Evolutionary conservation across 2,888 invertebrate genomes (phyloP).

Genomic region (Nymphalis urticae): DNA sequence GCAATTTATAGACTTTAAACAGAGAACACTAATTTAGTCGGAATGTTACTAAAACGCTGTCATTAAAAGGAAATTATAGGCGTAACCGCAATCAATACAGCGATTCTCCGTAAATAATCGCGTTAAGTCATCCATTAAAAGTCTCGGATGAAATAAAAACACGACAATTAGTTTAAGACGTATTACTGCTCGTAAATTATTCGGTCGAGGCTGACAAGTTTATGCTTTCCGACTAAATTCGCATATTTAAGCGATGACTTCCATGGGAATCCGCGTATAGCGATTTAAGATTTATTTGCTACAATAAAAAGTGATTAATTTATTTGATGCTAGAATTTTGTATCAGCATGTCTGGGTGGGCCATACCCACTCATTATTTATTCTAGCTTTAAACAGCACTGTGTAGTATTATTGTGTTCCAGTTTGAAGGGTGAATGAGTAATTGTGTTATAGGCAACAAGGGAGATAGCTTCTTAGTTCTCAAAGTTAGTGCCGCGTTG

Average conservation of each 20-base stretch:
- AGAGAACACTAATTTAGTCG: not conserved
- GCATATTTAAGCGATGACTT: slow-evolving; percentile 43
- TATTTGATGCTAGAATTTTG: too few relatives aligned
- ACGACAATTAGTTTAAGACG: slow-evolving; percentile 37
- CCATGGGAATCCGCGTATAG: slow-evolving; percentile 26
- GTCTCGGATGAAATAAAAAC: slow-evolving; percentile 22
- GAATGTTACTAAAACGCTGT: not conserved
- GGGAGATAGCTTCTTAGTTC: too few relatives aligned
- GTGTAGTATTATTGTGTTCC: too few relatives aligned
- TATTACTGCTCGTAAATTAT: slow-evolving; percentile 46
- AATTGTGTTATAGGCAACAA: too few relatives aligned
- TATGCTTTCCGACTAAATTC: slow-evolving; percentile 43
- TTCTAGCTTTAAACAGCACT: too few relatives aligned
- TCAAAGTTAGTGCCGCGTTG: too few relatives aligned
- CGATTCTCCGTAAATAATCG: not conserved
- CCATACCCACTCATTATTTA: too few relatives aligned
- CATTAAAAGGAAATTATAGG: not conserved
- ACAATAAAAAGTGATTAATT: not conserved
- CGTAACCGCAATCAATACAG: not conserved
- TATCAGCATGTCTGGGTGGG: not conserved
- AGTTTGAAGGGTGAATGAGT: too few relatives aligned
- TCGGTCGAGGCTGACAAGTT: slow-evolving; percentile 33
- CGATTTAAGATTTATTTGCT: slow-evolving; percentile 17
- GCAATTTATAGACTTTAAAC: not conserved
- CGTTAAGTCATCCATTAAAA: slow-evolving; percentile 19